Conservation (phyloP, 1,140 invertebrate genomes). For the Drosophila carrolli region DNA sequence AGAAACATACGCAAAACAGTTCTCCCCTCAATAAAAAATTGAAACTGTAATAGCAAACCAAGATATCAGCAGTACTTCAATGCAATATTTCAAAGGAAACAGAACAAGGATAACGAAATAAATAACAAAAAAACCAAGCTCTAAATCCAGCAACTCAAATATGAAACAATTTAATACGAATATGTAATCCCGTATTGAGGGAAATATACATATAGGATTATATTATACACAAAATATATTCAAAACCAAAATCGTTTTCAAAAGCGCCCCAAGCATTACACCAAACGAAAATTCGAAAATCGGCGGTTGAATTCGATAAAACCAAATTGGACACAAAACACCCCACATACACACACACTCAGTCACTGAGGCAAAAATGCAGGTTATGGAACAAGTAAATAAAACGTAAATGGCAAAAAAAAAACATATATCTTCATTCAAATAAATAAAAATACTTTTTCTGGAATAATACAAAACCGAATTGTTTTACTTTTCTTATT, state of each 20-base stretch:
- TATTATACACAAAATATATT: constrained; percentile 69
- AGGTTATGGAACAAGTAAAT: constrained; percentile 69
- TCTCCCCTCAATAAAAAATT: constrained; percentile 39
- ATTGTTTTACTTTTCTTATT: neutral
- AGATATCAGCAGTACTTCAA: constrained; percentile 72
- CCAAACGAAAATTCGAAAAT: constrained; percentile 17
- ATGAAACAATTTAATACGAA: constrained; percentile 55
- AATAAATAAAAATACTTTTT: constrained; percentile 82
- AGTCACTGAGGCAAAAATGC: constrained; percentile 48
- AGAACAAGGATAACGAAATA: constrained; percentile 26
- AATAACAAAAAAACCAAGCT: constrained; percentile 22
- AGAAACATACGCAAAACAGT: constrained; percentile 49
- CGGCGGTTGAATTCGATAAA: constrained; percentile 33
- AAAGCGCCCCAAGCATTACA: constrained; percentile 40
- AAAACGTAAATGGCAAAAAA: constrained; percentile 57
- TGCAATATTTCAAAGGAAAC: constrained; percentile 58
- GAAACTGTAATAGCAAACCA: constrained; percentile 61
- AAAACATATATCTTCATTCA: constrained; percentile 81
- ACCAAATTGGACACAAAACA: constrained; percentile 22
- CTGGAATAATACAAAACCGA: constrained; percentile 64
- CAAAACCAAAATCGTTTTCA: constrained; percentile 65
- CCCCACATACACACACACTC: constrained; percentile 18
- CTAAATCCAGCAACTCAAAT: constrained; percentile 54
- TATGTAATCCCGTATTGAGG: constrained; percentile 71
- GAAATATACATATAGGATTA: constrained; percentile 73